Conservation (phyloP, 1,140 invertebrate species). For the Procambarus clarkii region DNA sequence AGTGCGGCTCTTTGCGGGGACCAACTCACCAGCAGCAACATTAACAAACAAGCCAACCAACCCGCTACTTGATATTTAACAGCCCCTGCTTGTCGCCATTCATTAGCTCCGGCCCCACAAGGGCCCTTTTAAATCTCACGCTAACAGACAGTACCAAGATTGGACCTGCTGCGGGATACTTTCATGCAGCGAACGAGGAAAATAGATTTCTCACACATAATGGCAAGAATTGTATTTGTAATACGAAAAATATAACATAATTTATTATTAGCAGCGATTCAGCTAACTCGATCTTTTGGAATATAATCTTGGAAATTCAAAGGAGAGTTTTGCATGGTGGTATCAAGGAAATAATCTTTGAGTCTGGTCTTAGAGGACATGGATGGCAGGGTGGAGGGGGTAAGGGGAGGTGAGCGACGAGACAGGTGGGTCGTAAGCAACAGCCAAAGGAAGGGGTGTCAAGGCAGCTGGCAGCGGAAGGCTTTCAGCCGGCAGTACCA, state of each 20-base stretch:
- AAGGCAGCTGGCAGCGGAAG: constrained; percentile 45
- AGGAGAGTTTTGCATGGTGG: too few relatives aligned
- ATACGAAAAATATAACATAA: too few relatives aligned
- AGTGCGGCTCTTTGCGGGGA: too few relatives aligned
- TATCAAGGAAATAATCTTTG: too few relatives aligned
- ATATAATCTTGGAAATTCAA: too few relatives aligned
- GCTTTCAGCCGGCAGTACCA: constrained; percentile 4
- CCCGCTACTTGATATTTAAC: constrained; percentile 51
- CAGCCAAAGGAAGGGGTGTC: constrained; percentile 39
- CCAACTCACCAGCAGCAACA: background rate
- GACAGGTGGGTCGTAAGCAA: constrained; percentile 56
- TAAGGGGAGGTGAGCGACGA: constrained; percentile 32
- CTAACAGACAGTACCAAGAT: constrained; percentile 51
- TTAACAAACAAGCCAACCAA: constrained; percentile 24
- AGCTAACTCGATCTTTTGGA: too few relatives aligned
- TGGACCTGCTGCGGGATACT: too few relatives aligned
- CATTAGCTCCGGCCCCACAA: constrained; percentile 33
- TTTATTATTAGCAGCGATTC: too few relatives aligned
- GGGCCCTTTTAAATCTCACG: constrained; percentile 39
- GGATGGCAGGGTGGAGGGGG: background rate
- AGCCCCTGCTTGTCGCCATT: constrained; percentile 55
- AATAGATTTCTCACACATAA: too few relatives aligned
- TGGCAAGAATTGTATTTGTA: too few relatives aligned
- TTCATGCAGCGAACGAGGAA: too few relatives aligned
- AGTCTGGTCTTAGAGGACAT: too few relatives aligned